Percentiles rank a stretch among this genome's conserved stretches.
These are phyloP conservation scores for Psittacula derbiana DNA, from an alignment of 2,797 vertebrate species.

Conservation along the genomic window DNA sequence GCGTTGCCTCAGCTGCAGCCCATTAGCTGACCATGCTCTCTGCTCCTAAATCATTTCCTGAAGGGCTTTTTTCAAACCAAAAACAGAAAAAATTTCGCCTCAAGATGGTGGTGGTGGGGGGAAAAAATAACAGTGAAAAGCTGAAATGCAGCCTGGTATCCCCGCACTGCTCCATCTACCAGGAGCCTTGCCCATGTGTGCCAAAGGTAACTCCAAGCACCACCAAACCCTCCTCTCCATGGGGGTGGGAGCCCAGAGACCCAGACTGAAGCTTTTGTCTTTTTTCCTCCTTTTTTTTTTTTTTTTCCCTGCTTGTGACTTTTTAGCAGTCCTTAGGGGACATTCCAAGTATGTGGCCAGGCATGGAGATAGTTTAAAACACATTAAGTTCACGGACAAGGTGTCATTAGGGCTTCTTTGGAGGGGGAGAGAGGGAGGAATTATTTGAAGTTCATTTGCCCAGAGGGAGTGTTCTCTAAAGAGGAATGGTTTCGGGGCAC, in stretches of 20 bases:
- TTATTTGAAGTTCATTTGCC: conserved; percentile 70
- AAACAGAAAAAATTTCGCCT: neutral
- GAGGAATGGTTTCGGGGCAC: conserved; percentile 58
- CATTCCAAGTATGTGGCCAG: conserved; percentile 70
- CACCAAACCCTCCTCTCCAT: neutral
- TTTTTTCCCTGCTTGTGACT: conserved; percentile 59
- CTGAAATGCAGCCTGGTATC: neutral
- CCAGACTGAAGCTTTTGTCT: conserved; percentile 4
- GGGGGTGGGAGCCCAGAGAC: neutral
- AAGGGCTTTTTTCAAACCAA: conserved; percentile 53
- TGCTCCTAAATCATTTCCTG: conserved; percentile 73
- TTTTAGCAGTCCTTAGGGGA: conserved; percentile 72
- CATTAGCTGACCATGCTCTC: conserved; percentile 67
- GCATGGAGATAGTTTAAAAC: conserved; percentile 68
- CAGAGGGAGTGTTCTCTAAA: conserved; percentile 60
- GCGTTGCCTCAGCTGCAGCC: conserved; percentile 59
- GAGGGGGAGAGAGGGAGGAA: conserved; percentile 57
- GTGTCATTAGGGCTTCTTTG: conserved; percentile 72
- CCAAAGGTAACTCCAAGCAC: neutral
- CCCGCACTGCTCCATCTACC: neutral
- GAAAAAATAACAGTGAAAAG: neutral
- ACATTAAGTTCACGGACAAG: conserved; percentile 69
- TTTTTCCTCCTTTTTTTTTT: neutral
- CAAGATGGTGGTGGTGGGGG: neutral
- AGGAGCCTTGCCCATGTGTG: neutral